These are phyloP conservation scores for Pachyramphus minor DNA, from an alignment of 2,113 vertebrate genomes.

Conservation along the genomic window DNA sequence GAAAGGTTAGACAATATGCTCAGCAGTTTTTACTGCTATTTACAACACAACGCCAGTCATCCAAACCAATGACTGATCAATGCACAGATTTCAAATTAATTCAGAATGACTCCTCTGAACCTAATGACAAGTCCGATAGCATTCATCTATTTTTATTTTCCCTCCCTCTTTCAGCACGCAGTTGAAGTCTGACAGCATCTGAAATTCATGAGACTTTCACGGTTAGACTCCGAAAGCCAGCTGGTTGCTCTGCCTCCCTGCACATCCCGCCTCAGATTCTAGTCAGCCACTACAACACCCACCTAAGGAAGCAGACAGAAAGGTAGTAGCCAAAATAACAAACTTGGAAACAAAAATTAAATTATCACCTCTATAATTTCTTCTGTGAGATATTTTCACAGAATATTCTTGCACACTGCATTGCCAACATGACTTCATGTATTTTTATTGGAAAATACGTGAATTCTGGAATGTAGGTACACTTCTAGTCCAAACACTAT, in stretches of 20 bases:
- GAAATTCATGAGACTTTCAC: neutral
- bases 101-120: neutral
- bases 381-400: neutral
- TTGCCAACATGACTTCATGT: neutral
- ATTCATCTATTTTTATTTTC: neutral
- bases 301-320: neutral
- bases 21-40: slow-evolving; percentile 13
- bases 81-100: neutral
- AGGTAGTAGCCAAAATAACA: neutral
- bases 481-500: neutral
- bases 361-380: neutral
- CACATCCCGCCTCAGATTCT: accelerated
- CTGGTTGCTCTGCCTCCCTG: neutral
- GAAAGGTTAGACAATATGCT: neutral
- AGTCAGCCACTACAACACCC: neutral
- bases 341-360: neutral
- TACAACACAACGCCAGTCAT: neutral
- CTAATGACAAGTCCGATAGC: neutral
- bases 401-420: neutral
- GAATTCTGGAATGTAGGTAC: neutral
- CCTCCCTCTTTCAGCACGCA: neutral
- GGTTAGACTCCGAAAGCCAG: neutral
- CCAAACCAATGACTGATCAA: neutral
- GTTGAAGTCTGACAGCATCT: neutral
- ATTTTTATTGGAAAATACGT: neutral